phyloP scores from a whole-genome alignment of 2,797 vertebrate species.

The Lagodon rhomboides region DNA sequence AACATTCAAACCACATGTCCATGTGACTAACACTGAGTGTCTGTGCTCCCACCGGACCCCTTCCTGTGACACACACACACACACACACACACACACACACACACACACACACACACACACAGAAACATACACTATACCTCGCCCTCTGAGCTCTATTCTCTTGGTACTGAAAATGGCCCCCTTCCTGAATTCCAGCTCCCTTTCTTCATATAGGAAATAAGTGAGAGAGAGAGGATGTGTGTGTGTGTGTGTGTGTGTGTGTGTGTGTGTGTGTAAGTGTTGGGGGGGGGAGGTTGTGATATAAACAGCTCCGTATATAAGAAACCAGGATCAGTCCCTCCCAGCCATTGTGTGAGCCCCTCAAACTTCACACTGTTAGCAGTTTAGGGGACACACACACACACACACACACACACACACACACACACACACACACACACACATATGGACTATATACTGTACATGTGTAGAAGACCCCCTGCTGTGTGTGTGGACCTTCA shows the following conservation, averaged over 20 bases:
- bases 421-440: no score
- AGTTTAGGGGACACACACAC: conserved; percentile 6
- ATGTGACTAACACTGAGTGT: conserved; percentile 38
- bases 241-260: conserved; percentile 9
- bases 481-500: not conserved
- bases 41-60: conserved; percentile 14
- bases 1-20: not conserved
- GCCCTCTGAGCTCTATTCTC: conserved; percentile 63
- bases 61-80: conserved; percentile 41
- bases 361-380: conserved; percentile 23
- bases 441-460: not conserved
- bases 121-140: conserved; percentile 11
- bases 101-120: not conserved
- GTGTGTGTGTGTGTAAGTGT: conserved; percentile 24
- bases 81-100: not conserved
- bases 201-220: conserved; percentile 76
- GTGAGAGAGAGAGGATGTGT: conserved; percentile 20
- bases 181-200: conserved; percentile 74
- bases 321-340: conserved; percentile 28
- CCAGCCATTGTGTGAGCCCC: conserved; percentile 51
- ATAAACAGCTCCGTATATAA: conserved; percentile 78
- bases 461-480: not conserved
- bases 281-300: conserved; percentile 33
- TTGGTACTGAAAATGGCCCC: conserved; percentile 50
- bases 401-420: no score